Evolutionary conservation across 1,140 invertebrate genomes (phyloP), one percentile per base, ranked within the genome.

Genomic region (Drosophila equinoxialis): DNA sequence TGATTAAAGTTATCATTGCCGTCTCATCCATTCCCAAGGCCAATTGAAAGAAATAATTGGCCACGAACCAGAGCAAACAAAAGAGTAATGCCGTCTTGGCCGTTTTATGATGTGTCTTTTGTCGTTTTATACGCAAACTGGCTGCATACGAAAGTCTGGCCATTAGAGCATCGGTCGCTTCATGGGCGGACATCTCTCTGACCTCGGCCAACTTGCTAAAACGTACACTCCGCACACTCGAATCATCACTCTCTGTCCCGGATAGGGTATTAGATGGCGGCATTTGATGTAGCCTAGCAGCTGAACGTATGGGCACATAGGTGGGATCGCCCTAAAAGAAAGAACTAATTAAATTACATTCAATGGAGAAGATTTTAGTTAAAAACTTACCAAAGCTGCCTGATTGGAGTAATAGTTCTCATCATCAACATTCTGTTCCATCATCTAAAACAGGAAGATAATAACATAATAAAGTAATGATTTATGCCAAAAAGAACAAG

Each of bases 121-220:
- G 91, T 5, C 91, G 48, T 20, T 84, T 51, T 42, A 96, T 96
- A 73, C 96, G 92, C 41, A 97, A 77, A 75, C 95, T 96, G 0
- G 96, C 96, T 79, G 96, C 94, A 93, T 97, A 98, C n/a, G 96
- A 97, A 13, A 98, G 93, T 41, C 97, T 93, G 0, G 97, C 96
- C 79, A 97, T 93, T 63, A 97, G 91, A 26, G 97, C 97, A 84
- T 98, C 97, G 6, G 96, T 95, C 13, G 97, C 97, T 91, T 97
- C 96, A 54, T 93, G 93, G 67, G 97, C 96, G 0, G 95, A 96
- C 95, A 97, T 95, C 77, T 96, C 96, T 5, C 95, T 93, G 3
- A 96, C 96, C 93, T 98, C 97, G 35, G 96, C 97, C 68, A 98
- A 91, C 93, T 97, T 97, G 86, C 95, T 97, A 90, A 98, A 98